Conservation (phyloP, 2,888 invertebrate genomes). For the Caenorhabditis drosophilae region DNA sequence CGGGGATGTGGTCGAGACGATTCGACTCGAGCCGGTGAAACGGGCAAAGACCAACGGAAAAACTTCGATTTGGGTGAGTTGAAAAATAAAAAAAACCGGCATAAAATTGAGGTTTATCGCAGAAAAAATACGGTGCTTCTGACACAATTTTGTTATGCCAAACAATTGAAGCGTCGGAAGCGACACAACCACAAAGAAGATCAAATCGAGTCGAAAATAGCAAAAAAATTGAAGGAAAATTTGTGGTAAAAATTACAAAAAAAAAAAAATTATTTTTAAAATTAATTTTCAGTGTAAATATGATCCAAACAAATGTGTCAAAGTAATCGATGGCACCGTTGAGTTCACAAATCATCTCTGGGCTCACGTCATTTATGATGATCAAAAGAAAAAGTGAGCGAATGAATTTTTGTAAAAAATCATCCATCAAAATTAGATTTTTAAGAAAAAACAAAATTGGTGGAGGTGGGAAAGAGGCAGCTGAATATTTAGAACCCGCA, state of each 20-base stretch:
- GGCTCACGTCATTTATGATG: slow-evolving; percentile 19
- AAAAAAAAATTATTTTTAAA: not conserved
- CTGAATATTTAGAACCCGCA: not conserved
- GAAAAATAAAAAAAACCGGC: too few relatives aligned
- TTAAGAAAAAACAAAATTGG: not conserved
- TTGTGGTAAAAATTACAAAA: slow-evolving; percentile 10
- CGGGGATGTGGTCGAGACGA: too few relatives aligned
- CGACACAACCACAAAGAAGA: slow-evolving; percentile 12
- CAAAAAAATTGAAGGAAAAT: slow-evolving; percentile 24
- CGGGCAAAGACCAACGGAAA: too few relatives aligned
- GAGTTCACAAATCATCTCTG: slow-evolving; percentile 27
- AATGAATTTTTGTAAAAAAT: not conserved
- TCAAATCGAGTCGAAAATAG: slow-evolving; percentile 6
- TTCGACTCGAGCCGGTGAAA: too few relatives aligned
- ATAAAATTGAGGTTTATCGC: too few relatives aligned
- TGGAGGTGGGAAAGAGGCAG: not conserved
- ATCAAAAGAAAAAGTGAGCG: not conserved
- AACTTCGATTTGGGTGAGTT: too few relatives aligned
- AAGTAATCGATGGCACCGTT: slow-evolving; percentile 4
- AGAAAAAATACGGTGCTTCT: too few relatives aligned
- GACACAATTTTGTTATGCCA: too few relatives aligned
- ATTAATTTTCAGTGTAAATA: slow-evolving; percentile 27
- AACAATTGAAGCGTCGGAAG: slow-evolving; percentile 31
- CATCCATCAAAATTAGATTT: not conserved
- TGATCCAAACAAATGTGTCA: slow-evolving; percentile 13